phyloP scores from a whole-genome alignment of 2,888 invertebrate genomes.

The Oscheius sp. region DNA sequence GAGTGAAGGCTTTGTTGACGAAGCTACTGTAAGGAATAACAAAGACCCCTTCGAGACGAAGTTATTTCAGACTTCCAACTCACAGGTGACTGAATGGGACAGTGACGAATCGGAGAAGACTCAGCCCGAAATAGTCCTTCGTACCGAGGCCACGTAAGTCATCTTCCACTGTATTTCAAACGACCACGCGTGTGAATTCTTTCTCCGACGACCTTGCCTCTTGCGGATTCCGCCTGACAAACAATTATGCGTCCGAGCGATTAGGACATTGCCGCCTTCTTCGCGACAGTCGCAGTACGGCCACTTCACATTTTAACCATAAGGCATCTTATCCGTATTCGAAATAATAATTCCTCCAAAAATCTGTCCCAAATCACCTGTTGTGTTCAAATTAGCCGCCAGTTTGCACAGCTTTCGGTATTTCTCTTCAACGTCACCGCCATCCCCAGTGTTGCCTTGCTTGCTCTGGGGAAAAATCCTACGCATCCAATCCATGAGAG shows the following conservation, averaged over 20 bases:
- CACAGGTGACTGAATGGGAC: slow-evolving; percentile 27
- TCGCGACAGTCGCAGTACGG: slow-evolving; percentile 16
- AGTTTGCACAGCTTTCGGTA: slow-evolving; percentile 17
- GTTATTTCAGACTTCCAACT: slow-evolving; percentile 14
- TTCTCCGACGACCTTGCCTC: slow-evolving; percentile 28
- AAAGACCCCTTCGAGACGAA: not conserved
- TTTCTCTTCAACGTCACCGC: slow-evolving; percentile 1
- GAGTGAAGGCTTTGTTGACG: slow-evolving; percentile 53
- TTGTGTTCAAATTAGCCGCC: not conserved
- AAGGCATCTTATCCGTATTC: not conserved
- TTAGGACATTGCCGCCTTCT: slow-evolving; percentile 37
- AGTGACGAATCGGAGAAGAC: slow-evolving; percentile 33
- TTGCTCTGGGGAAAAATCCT: not conserved
- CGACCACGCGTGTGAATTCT: slow-evolving; percentile 20
- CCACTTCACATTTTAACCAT: slow-evolving; percentile 3
- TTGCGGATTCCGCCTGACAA: slow-evolving; percentile 37
- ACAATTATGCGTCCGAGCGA: slow-evolving; percentile 36
- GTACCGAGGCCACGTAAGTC: slow-evolving; percentile 30
- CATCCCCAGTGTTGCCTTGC: not conserved
- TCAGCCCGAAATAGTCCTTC: slow-evolving; percentile 27
- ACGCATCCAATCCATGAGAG: not conserved
- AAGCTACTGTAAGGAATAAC: slow-evolving; percentile 13
- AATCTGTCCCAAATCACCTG: not conserved
- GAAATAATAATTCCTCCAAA: not conserved
- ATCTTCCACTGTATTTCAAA: slow-evolving; percentile 1